Evolutionary conservation across 2,888 invertebrate genomes (phyloP).

Genomic region (Himalopsyche anomala): DNA sequence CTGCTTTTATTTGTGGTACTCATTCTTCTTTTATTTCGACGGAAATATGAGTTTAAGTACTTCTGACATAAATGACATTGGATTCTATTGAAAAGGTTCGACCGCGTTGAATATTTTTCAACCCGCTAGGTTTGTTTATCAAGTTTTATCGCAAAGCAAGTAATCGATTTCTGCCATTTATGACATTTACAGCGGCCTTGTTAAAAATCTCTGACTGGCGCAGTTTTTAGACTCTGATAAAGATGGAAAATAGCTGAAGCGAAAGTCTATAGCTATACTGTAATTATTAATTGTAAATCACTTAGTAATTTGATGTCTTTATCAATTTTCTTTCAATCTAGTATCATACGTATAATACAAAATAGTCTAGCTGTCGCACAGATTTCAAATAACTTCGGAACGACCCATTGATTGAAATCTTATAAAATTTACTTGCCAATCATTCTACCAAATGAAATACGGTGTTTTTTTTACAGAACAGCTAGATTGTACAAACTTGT

Average conservation of each 20-base stretch:
- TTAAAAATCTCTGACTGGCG: background rate
- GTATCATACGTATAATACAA: too few species aligned
- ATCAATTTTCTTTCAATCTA: too few species aligned
- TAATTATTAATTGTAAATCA: too few species aligned
- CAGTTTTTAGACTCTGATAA: background rate
- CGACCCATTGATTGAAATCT: too few species aligned
- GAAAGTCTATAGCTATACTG: too few species aligned
- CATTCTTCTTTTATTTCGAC: background rate
- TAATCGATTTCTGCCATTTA: background rate
- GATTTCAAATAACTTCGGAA: too few species aligned
- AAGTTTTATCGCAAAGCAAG: background rate
- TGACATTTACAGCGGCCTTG: conserved; percentile 4
- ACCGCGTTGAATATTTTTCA: background rate
- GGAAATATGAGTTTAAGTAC: background rate
- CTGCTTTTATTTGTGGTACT: background rate
- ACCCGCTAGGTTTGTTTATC: background rate
- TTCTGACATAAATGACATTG: background rate
- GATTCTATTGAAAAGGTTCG: background rate
- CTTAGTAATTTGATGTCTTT: too few species aligned
- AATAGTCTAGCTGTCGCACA: too few species aligned
- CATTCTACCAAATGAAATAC: too few species aligned
- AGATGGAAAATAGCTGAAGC: background rate
- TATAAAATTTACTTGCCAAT: too few species aligned
- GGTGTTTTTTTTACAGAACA: too few species aligned
- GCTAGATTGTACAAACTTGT: too few species aligned